A percentile compares a stretch with the other conserved stretches of the same genome.
Evolutionary conservation across 2,888 invertebrate genomes (phyloP).

Genomic region (Microctonus brassicae): DNA sequence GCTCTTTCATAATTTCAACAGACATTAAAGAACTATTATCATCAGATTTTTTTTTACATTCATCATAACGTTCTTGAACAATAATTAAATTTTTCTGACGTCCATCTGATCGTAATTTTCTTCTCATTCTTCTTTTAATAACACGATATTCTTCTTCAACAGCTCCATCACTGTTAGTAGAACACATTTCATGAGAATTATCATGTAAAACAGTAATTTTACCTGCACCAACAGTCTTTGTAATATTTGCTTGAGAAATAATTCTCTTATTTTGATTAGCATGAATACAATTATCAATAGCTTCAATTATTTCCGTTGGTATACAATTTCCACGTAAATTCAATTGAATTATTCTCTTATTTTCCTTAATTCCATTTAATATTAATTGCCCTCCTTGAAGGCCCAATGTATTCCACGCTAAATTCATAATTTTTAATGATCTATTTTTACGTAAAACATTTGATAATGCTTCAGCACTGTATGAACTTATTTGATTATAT

Average conservation of each 20-base stretch:
- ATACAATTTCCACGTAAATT: constrained; percentile 67
- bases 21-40: constrained; percentile 22
- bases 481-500: constrained; percentile 66
- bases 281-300: constrained; percentile 54
- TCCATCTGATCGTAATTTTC: background rate
- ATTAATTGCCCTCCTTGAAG: constrained; percentile 63
- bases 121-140: constrained; percentile 1
- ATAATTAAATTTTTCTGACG: background rate
- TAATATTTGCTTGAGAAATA: constrained; percentile 40
- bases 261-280: constrained; percentile 50
- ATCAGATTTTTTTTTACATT: background rate
- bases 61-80: background rate
- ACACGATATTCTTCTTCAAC: constrained; percentile 15
- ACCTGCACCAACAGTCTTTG: constrained; percentile 38
- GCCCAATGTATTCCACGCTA: constrained; percentile 68
- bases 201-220: constrained; percentile 35
- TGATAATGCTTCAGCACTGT: constrained; percentile 58
- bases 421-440: constrained; percentile 59
- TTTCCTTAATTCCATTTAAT: constrained; percentile 58
- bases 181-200: constrained; percentile 13
- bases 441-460: constrained; percentile 59
- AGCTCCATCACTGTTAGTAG: constrained; percentile 41
- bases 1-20: constrained; percentile 3
- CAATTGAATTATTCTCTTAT: constrained; percentile 55
- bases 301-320: constrained; percentile 60